Conservation (phyloP, 2,797 vertebrate species). For the Fistularia commersonii region DNA sequence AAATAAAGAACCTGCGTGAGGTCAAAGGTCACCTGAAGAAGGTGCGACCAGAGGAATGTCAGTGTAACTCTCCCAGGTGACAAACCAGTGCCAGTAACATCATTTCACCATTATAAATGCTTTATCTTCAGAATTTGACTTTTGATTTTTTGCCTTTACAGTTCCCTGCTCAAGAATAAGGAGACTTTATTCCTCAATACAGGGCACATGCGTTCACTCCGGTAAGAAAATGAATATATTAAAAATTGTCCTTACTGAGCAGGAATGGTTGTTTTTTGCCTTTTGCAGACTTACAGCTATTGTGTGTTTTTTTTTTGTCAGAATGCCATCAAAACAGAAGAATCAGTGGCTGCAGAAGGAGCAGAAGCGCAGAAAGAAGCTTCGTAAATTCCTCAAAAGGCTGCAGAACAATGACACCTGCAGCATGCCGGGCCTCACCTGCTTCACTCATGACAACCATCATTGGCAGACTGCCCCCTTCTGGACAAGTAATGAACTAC, state of each 20-base stretch:
- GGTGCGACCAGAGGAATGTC: constrained; percentile 93
- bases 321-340: constrained; percentile 80
- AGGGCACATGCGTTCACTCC: constrained; percentile 78
- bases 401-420: constrained; percentile 96
- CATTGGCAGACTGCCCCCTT: constrained; percentile 98
- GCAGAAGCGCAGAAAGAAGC: constrained; percentile 92
- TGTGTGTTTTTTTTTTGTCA: constrained; percentile 13
- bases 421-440: constrained; percentile 98
- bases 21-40: constrained; percentile 95
- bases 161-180: constrained; percentile 81
- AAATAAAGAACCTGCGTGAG: constrained; percentile 97
- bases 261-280: neutral
- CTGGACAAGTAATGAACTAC: constrained; percentile 88
- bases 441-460: constrained; percentile 98
- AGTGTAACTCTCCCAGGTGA: constrained; percentile 87
- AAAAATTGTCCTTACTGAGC: neutral
- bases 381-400: constrained; percentile 92
- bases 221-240: constrained; percentile 61
- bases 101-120: neutral
- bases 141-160: constrained; percentile 52
- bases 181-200: constrained; percentile 77
- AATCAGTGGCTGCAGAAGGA: constrained; percentile 87
- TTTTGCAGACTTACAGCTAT: neutral
- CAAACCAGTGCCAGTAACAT: constrained; percentile 3
- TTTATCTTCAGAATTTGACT: constrained; percentile 9